Evolutionary conservation across 2,888 invertebrate species (phyloP).

Genomic region (Andrena hattorfiana): DNA sequence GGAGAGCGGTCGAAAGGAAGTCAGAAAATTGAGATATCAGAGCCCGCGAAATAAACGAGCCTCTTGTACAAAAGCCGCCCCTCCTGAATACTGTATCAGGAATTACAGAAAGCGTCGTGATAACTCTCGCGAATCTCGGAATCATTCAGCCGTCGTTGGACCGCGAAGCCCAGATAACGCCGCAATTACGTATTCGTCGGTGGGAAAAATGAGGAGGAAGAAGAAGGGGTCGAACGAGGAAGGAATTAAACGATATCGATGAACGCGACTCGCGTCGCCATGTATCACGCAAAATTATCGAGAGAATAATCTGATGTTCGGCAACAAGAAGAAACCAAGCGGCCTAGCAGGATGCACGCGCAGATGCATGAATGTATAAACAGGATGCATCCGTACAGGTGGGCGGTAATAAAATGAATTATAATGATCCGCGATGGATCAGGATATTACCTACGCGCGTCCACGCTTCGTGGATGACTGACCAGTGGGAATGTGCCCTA

Average conservation of each 20-base stretch:
- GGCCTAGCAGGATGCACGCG: slow-evolving; percentile 8
- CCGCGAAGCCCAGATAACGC: background rate
- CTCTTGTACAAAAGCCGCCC: too few relatives aligned
- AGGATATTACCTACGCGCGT: slow-evolving; percentile 75
- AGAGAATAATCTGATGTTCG: slow-evolving; percentile 23
- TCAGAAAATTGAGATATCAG: slow-evolving; percentile 1
- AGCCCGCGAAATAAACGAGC: too few relatives aligned
- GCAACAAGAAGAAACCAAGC: slow-evolving; percentile 23
- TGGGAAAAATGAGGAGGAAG: background rate
- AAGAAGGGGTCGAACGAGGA: slow-evolving; percentile 19
- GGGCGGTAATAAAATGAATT: slow-evolving; percentile 76
- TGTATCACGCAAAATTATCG: slow-evolving; percentile 51
- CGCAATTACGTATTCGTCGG: background rate
- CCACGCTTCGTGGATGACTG: slow-evolving; percentile 78
- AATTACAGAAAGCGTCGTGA: too few relatives aligned
- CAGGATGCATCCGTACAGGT: slow-evolving; percentile 40
- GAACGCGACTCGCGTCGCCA: slow-evolving; percentile 31
- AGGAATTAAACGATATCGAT: slow-evolving; percentile 44
- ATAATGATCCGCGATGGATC: slow-evolving; percentile 77
- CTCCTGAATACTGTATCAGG: too few relatives aligned
- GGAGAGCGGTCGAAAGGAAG: background rate
- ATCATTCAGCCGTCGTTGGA: background rate
- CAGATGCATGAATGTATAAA: slow-evolving; percentile 5
- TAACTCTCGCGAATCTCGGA: background rate
- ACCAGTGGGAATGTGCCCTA: slow-evolving; percentile 76